Evolutionary conservation across 2,113 vertebrate species (phyloP), one percentile per base, ranked within the genome.

Genomic region (Aldabrachelys gigantea): DNA sequence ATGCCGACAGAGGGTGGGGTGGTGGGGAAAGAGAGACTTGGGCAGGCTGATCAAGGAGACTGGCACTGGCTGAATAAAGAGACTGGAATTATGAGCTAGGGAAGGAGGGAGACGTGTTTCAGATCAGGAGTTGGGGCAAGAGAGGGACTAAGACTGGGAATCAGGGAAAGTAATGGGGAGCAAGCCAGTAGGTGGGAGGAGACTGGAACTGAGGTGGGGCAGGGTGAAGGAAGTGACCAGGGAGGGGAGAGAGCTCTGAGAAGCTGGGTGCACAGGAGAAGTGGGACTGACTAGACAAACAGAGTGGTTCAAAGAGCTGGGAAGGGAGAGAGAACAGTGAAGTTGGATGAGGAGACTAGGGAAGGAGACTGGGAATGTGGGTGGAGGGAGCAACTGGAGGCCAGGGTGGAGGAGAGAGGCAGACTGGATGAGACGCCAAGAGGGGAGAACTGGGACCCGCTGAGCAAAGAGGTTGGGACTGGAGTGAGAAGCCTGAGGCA

Each of bases 261-360:
- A 13, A 62, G 27, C 59, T 62, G 59, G 57, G 13, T 62, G 59
- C 13, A 14, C 13, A 14, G 29, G 27, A 57, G 29, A 62, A 62
- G 29, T 62, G 27, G 29, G 27, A 62, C 59, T 31, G 59, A 62
- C 27, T 62, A 29, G 29, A 62, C 57, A 62, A 14, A 62, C 10
- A 57, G 56, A 27, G 5, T 25, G 29, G 16, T 24, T 75, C n/a
- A 38, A 57, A 86, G 53, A 81, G 16, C 5, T 4, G 25, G 27
- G 17, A 29, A 2, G 59, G 53, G 13, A 4, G 5, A 0, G 27
- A 50, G 50, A n/a, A 0, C 0, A 59, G 56, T 3, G 62, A 65
- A 16, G 62, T 19, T 65, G 62, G 16, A 65, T 14, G 6, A 35
- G 57, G 57, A 62, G 14, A 16, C 25, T 10, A 22, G 76, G 14